These are phyloP conservation scores for Drosophila paranaensis DNA, from an alignment of 2,888 invertebrate species.

Conservation along the genomic window DNA sequence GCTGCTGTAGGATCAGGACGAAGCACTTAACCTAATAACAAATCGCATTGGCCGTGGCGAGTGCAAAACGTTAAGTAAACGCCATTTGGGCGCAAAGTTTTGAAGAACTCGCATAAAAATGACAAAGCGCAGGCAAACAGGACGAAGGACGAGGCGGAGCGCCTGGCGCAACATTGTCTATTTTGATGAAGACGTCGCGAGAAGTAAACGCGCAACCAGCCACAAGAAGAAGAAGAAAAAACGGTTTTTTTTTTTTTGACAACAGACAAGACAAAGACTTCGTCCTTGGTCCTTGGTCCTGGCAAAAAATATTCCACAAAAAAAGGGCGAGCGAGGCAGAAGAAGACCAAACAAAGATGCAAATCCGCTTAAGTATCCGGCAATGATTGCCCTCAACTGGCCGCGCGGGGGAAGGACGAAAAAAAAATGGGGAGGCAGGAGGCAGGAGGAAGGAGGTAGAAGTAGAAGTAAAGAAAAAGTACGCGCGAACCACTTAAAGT, in stretches of 20 bases:
- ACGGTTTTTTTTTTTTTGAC: constrained; percentile 45
- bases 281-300: constrained; percentile 4
- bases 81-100: constrained; percentile 71
- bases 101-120: constrained; percentile 78
- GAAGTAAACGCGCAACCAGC: constrained; percentile 52
- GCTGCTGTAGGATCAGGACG: constrained; percentile 28
- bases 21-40: constrained; percentile 77
- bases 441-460: not conserved
- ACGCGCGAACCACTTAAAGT: constrained; percentile 82
- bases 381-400: constrained; percentile 74
- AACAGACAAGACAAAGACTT: constrained; percentile 53
- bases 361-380: constrained; percentile 82
- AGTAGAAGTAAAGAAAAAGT: constrained; percentile 52
- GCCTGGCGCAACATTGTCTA: constrained; percentile 50
- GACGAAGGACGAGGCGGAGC: not conserved
- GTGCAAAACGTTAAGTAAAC: constrained; percentile 73
- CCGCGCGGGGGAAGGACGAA: constrained; percentile 6
- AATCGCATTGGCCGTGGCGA: constrained; percentile 42
- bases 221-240: constrained; percentile 20
- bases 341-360: constrained; percentile 65
- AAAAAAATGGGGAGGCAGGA: not conserved
- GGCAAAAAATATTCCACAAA: constrained; percentile 1
- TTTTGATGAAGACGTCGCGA: constrained; percentile 70
- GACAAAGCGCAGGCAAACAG: constrained; percentile 57
- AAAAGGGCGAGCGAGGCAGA: constrained; percentile 4